These are phyloP conservation scores for Smittia sp. DNA, from an alignment of 2,888 invertebrate species.

Conservation along the genomic window DNA sequence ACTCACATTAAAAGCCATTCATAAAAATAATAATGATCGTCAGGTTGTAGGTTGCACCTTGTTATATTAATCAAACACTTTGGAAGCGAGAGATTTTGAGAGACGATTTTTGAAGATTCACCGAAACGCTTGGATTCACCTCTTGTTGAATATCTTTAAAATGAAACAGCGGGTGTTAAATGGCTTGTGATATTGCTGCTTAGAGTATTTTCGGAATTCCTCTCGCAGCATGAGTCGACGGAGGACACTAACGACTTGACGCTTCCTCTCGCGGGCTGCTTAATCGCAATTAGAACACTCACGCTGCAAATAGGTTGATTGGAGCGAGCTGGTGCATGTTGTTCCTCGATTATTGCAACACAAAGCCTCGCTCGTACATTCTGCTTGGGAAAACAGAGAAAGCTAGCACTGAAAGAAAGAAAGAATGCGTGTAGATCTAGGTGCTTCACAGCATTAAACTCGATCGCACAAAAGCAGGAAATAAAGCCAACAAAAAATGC, in stretches of 20 bases:
- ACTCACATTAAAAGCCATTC: constrained; percentile 37
- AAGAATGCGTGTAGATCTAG: no score
- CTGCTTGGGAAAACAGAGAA: no score
- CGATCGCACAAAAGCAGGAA: constrained; percentile 1
- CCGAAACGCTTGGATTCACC: constrained; percentile 22
- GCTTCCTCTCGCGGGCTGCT: no score
- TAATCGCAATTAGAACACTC: no score
- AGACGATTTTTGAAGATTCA: constrained; percentile 26
- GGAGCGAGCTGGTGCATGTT: no score
- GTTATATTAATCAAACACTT: constrained; percentile 41
- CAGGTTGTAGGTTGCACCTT: constrained; percentile 41
- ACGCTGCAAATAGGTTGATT: no score
- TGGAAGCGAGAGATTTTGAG: not conserved
- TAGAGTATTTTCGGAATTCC: constrained; percentile 37
- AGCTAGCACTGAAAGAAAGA: no score
- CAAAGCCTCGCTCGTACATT: no score
- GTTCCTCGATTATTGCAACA: no score
- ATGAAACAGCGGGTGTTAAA: constrained; percentile 40
- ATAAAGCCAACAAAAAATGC: constrained; percentile 19
- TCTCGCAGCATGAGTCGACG: constrained; percentile 29
- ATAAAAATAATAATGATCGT: constrained; percentile 40
- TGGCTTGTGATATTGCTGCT: constrained; percentile 33
- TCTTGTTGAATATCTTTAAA: not conserved
- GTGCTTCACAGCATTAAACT: not conserved
- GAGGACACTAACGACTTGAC: not conserved